Percentiles rank a stretch among this genome's conserved stretches.
phyloP scores from a whole-genome alignment of 1,140 invertebrate genomes.

The Drosophila quadrilineata region DNA sequence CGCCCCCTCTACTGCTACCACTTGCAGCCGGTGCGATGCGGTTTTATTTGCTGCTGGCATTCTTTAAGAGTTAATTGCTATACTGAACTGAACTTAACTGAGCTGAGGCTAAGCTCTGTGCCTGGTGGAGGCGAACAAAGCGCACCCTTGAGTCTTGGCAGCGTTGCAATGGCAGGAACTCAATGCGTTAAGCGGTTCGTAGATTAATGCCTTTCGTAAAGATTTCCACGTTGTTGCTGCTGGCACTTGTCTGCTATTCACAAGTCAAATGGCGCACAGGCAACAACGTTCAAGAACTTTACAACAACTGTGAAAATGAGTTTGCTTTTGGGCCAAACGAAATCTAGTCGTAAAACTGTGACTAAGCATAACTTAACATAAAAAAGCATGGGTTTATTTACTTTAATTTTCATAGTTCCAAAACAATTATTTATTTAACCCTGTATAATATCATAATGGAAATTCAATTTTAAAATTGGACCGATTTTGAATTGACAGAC shows the following conservation, averaged over 20 bases:
- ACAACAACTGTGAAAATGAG: slow-evolving; percentile 35
- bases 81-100: slow-evolving; percentile 14
- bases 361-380: too few relatives aligned
- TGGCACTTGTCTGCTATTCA: slow-evolving; percentile 4
- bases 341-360: too few relatives aligned
- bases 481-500: too few relatives aligned
- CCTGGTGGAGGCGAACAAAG: slow-evolving; percentile 29
- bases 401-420: too few relatives aligned
- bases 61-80: slow-evolving; percentile 60
- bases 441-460: too few relatives aligned
- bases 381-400: too few relatives aligned
- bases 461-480: too few relatives aligned
- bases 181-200: slow-evolving; percentile 41
- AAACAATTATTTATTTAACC: too few relatives aligned
- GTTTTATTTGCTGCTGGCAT: slow-evolving; percentile 35
- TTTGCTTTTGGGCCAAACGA: too few relatives aligned
- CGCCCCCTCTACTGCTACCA: not conserved
- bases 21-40: slow-evolving; percentile 12
- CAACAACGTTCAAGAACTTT: slow-evolving; percentile 66
- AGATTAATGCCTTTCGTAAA: slow-evolving; percentile 57
- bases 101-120: slow-evolving; percentile 14
- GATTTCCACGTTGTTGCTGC: slow-evolving; percentile 57
- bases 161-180: slow-evolving; percentile 8
- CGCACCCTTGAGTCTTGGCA: slow-evolving; percentile 26
- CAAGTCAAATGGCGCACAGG: slow-evolving; percentile 23